These are phyloP conservation scores for Hemitrygon akajei DNA, from an alignment of 2,797 vertebrate genomes.

Conservation along the genomic window DNA sequence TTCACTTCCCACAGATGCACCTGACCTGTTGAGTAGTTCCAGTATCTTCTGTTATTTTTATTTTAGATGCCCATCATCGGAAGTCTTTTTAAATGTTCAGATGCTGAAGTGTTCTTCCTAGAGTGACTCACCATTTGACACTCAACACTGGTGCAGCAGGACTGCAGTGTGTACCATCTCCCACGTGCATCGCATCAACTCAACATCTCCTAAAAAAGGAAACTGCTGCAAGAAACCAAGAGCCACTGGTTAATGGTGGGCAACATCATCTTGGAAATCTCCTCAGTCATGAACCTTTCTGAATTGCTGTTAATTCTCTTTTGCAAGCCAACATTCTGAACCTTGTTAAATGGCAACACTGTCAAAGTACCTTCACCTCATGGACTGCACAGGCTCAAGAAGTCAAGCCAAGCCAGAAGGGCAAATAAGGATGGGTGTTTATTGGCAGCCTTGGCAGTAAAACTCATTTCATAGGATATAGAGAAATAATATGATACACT, in stretches of 20 bases:
- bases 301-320: background rate
- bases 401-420: background rate
- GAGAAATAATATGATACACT: too few species aligned
- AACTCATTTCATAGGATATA: too few species aligned
- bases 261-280: background rate
- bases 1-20: too few species aligned
- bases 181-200: background rate
- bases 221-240: background rate
- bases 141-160: too few species aligned
- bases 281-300: background rate
- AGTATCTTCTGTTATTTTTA: too few species aligned
- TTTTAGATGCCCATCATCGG: too few species aligned
- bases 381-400: background rate
- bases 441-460: too few species aligned
- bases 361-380: background rate
- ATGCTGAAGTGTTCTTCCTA: too few species aligned
- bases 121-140: too few species aligned
- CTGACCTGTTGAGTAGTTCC: too few species aligned
- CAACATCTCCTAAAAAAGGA: background rate
- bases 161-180: background rate
- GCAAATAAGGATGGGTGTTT: too few species aligned
- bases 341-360: background rate
- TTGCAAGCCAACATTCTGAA: background rate
- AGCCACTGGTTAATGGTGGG: background rate
- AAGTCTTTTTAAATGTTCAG: too few species aligned